Percentiles rank a stretch among this genome's conserved stretches.
Conservation (phyloP, 35 echinoderm and acorn worm genomes). For the Ophioderma brevispina region DNA sequence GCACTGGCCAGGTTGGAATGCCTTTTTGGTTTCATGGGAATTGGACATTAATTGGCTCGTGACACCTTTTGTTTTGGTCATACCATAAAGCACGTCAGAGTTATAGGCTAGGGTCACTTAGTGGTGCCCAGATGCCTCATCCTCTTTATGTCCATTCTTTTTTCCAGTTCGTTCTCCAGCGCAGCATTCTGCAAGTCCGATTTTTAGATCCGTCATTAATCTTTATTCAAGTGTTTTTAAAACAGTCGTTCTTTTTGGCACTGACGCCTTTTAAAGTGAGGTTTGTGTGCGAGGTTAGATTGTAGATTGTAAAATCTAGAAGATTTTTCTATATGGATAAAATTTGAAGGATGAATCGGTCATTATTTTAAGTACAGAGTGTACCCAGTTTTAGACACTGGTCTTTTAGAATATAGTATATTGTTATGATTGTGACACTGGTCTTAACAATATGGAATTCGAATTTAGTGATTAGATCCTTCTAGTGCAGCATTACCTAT, state of each 20-base stretch:
- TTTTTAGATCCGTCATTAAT: background rate
- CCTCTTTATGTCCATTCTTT: background rate
- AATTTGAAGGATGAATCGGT: too few relatives aligned
- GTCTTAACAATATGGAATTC: too few relatives aligned
- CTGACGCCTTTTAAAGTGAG: too few relatives aligned
- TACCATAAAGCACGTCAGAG: background rate
- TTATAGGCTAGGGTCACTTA: background rate
- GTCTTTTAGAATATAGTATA: too few relatives aligned
- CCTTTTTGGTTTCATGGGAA: background rate
- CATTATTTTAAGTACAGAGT: too few relatives aligned
- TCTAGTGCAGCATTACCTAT: too few relatives aligned
- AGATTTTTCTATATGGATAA: too few relatives aligned
- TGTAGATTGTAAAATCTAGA: too few relatives aligned
- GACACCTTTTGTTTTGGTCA: background rate
- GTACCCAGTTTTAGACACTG: too few relatives aligned
- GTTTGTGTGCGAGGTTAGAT: too few relatives aligned
- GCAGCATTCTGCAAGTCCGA: background rate
- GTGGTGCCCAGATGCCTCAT: background rate
- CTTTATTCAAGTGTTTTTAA: background rate
- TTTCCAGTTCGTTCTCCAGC: background rate
- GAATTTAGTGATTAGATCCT: too few relatives aligned
- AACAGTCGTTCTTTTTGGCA: background rate
- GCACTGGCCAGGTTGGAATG: background rate
- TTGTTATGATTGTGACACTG: too few relatives aligned
- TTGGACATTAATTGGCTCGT: background rate